Conservation (phyloP, 2,797 vertebrate species). For the Tarsius wallacei region DNA sequence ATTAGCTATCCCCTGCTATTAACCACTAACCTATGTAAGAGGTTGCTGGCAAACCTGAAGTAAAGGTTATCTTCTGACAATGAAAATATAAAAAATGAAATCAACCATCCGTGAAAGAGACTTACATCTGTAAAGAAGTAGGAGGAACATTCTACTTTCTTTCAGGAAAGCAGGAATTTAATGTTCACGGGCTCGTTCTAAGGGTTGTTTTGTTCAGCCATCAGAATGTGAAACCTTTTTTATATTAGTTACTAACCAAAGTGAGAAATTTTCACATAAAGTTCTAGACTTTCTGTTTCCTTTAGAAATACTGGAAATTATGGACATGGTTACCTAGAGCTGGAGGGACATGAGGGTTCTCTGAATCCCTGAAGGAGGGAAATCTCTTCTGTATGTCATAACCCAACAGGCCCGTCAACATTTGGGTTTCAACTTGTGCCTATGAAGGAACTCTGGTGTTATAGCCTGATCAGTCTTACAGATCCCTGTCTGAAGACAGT, state of each 20-base stretch:
- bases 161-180: background rate
- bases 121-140: background rate
- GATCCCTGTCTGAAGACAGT: background rate
- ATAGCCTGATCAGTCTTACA: background rate
- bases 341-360: background rate
- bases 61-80: slow-evolving; percentile 18
- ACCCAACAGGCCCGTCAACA: background rate
- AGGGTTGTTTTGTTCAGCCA: background rate
- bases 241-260: background rate
- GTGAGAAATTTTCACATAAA: background rate
- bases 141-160: background rate
- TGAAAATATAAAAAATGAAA: background rate
- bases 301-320: background rate
- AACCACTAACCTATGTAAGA: background rate
- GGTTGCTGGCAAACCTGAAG: background rate
- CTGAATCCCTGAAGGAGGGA: background rate
- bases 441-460: background rate
- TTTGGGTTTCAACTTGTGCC: background rate
- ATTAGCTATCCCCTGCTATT: background rate
- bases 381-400: background rate
- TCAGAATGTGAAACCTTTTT: background rate
- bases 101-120: background rate
- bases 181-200: background rate
- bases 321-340: background rate
- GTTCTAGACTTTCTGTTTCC: background rate